Evolutionary conservation across 2,113 vertebrate genomes (phyloP), one percentile per base, ranked within the genome.

Genomic region (Artemisiospiza belli): DNA sequence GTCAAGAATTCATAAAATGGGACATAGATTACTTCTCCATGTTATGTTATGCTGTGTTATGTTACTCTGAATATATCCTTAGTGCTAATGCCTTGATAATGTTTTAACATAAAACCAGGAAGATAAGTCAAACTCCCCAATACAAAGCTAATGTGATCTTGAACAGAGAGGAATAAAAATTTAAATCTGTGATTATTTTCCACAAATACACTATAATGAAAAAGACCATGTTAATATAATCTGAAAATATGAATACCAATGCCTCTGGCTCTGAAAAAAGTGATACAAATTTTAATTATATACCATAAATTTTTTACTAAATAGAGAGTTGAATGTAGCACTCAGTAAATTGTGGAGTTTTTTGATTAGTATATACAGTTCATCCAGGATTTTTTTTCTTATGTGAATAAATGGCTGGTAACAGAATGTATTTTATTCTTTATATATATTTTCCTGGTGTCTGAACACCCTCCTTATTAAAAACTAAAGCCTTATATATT

Each of bases 221-320:
- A 41, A 11, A 76, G 5, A 82, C 3, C 23, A 47, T 35, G 33
- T 76, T 74, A 79, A 91, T 66, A 47, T 73, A 41, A 84, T 76
- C 27, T 83, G 41, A 92, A 94, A 83, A 64, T 74, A 82, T 46
- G 39, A 84, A 69, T 57, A 83, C 3, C 14, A 78, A 12, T 75
- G n/a, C 27, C 27, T 63, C 28, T 89, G 47, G 44, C 37, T 95
- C 44, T 58, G 44, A 47, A 74, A 44, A 70, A 54, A 39, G 14
- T 54, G 28, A 37, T 59, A 77, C 87, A 57, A 75, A 61, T 81
- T 95, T 92, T 90, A 79, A 94, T 94, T 78, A 55, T 41, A 46
- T 57, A 87, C 55, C 7, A 66, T 49, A 31, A 46, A 2, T 66
- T 62, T 91, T 83, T 86, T 62, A 54, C 28, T 58, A 79, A 72